These are phyloP conservation scores for Drosophila equinoxialis DNA, from an alignment of 1,140 invertebrate genomes.

Conservation along the genomic window DNA sequence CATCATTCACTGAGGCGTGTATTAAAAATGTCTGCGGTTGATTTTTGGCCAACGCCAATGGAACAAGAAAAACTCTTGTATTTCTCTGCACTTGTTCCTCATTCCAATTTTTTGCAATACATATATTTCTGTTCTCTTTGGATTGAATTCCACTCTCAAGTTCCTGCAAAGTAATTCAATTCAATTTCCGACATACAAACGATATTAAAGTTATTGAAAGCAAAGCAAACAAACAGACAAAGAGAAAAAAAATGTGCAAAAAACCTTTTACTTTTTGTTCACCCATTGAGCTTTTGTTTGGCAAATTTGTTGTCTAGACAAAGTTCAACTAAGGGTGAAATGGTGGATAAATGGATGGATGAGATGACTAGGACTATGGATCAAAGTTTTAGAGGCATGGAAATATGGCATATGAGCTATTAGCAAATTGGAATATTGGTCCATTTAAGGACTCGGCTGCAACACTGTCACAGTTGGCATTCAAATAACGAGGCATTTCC, in stretches of 20 bases:
- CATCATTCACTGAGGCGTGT: conserved; percentile 6
- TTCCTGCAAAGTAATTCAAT: conserved; percentile 65
- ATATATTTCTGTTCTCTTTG: background rate
- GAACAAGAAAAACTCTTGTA: background rate
- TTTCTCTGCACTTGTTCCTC: background rate
- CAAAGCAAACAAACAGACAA: conserved; percentile 53
- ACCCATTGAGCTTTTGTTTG: conserved; percentile 45
- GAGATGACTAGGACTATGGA: background rate
- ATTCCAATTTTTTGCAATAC: background rate
- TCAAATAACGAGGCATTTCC: conserved; percentile 35
- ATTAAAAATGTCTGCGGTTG: conserved; percentile 49
- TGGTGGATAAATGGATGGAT: conserved; percentile 3
- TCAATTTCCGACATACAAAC: conserved; percentile 55
- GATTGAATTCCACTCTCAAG: conserved; percentile 35
- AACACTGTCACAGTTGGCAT: conserved; percentile 28
- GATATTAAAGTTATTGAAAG: conserved; percentile 74
- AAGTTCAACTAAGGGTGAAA: conserved; percentile 10
- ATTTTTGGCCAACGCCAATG: conserved; percentile 4
- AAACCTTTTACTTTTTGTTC: conserved; percentile 60
- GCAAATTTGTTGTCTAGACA: conserved; percentile 68
- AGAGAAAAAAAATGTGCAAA: conserved; percentile 35
- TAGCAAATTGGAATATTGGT: conserved; percentile 65
- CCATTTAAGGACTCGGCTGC: conserved; percentile 38
- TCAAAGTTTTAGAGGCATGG: conserved; percentile 47
- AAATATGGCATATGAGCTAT: conserved; percentile 67